Evolutionary conservation across 2,888 invertebrate species (phyloP), one percentile per base, ranked within the genome.

Genomic region (Cephalotes varians): DNA sequence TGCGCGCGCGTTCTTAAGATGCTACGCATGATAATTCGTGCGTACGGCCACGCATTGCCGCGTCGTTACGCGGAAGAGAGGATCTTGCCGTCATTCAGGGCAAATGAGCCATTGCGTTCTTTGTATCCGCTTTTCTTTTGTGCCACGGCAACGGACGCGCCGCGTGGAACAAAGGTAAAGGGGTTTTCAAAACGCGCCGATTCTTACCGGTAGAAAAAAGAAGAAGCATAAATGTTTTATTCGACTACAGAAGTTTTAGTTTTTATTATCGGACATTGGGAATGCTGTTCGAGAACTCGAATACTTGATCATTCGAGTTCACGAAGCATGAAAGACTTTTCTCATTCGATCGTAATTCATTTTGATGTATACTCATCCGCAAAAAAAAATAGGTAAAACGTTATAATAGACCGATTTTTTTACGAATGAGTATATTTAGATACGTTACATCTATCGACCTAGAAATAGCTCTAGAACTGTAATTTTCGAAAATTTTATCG

Each of bases 81-180:
- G 87, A 88, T 87, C 87, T 86, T 71, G 81, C 77, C 73, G 77
- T 85, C 86, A 90, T 92, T 92, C 88, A 84, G 83, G 85, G 83
- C 84, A 89, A 92, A 89, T 87, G 90, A 91, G 86, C 91, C 92
- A 82, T 88, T 87, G 76, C 65, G 31, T 69, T 83, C 90, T 89
- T 91, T 91, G 89, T 90, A 85, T 85, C 83, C 47, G n/a, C 74
- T 60, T 69, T 64, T 28, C 90, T 84, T 88, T 91, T 89, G 85
- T 90, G 49, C 65, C n/a, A 47, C 51, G 62, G 54, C 58, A 64
- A 77, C 85, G 60, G 77, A 74, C 89, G 77, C 72, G 56, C 49
- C 56, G 67, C 34, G 44, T 18, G 69, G 82, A 67, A 76, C 25
- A 79, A 65, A 65, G 84, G 83, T 82, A 90, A 90, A 89, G 89